phyloP scores from a whole-genome alignment of 2,888 invertebrate genomes.

The Drosophila tanythrix region DNA sequence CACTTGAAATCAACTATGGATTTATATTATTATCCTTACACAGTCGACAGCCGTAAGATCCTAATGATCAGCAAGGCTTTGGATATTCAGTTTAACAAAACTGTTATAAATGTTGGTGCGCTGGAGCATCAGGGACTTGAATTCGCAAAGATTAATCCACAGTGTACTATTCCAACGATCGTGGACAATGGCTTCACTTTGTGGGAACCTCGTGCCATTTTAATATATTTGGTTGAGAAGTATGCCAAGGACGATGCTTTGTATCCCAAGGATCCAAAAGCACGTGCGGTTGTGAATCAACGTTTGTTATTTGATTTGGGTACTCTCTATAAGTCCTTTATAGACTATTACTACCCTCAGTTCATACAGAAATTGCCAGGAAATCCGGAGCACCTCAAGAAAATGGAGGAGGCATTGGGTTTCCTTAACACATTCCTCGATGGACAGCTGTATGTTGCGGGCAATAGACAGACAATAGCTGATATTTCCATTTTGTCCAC shows the following conservation, averaged over 20 bases:
- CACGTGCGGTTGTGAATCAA: slow-evolving; percentile 91
- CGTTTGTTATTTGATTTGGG: slow-evolving; percentile 92
- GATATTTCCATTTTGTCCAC: slow-evolving; percentile 89
- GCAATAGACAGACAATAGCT: slow-evolving; percentile 90
- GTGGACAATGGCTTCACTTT: slow-evolving; percentile 91
- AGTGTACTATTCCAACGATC: slow-evolving; percentile 92
- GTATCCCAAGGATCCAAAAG: slow-evolving; percentile 90
- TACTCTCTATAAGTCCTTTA: slow-evolving; percentile 89
- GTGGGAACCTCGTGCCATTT: slow-evolving; percentile 93
- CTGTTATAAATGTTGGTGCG: slow-evolving; percentile 86
- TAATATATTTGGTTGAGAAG: slow-evolving; percentile 90
- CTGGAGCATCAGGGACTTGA: slow-evolving; percentile 89
- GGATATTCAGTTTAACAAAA: slow-evolving; percentile 88
- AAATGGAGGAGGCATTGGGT: slow-evolving; percentile 88
- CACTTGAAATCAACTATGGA: slow-evolving; percentile 84
- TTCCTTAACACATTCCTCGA: slow-evolving; percentile 89
- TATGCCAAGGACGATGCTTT: slow-evolving; percentile 91
- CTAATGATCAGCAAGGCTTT: slow-evolving; percentile 88
- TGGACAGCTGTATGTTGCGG: slow-evolving; percentile 90
- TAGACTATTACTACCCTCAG: slow-evolving; percentile 89
- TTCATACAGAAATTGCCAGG: slow-evolving; percentile 87
- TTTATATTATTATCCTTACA: slow-evolving; percentile 87
- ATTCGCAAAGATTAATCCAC: slow-evolving; percentile 90
- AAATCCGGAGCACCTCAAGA: slow-evolving; percentile 89
- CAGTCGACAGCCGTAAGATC: slow-evolving; percentile 88